Evolutionary conservation across 2,113 vertebrate species (phyloP).

Genomic region (Crypturellus undulatus): DNA sequence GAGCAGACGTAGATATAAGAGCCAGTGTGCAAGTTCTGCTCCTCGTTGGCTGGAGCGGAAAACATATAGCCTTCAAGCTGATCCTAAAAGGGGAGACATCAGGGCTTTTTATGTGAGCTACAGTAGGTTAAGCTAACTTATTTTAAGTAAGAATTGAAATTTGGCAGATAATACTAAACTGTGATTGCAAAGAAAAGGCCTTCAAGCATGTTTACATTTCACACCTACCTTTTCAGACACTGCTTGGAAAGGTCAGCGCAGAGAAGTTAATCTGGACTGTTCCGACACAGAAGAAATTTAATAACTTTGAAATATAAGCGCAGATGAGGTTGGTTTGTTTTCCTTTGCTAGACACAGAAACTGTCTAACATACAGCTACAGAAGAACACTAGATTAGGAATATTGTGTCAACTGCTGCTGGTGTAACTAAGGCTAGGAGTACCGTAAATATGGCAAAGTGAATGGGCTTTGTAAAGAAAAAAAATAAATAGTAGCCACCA

Average conservation of each 20-base stretch:
- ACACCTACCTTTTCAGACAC: background rate
- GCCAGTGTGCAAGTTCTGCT: background rate
- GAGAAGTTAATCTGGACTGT: background rate
- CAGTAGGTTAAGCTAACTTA: background rate
- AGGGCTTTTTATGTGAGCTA: background rate
- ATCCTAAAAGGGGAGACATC: background rate
- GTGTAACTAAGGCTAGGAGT: background rate
- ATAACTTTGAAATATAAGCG: background rate
- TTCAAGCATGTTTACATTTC: background rate
- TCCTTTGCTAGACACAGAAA: background rate
- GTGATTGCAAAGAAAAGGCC: background rate
- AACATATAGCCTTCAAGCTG: accelerated
- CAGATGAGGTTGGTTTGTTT: background rate
- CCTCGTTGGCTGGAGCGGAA: background rate
- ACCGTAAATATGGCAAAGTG: background rate
- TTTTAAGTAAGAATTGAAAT: background rate
- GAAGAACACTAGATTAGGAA: background rate
- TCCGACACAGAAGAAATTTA: background rate
- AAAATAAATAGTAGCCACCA: background rate
- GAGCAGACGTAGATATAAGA: background rate
- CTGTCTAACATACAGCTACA: background rate
- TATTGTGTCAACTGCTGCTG: background rate
- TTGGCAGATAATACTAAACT: background rate
- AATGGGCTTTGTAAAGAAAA: background rate
- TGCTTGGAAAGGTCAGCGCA: background rate